Conservation (phyloP, 2,113 vertebrate species). For the Tylochromis polylepis region DNA sequence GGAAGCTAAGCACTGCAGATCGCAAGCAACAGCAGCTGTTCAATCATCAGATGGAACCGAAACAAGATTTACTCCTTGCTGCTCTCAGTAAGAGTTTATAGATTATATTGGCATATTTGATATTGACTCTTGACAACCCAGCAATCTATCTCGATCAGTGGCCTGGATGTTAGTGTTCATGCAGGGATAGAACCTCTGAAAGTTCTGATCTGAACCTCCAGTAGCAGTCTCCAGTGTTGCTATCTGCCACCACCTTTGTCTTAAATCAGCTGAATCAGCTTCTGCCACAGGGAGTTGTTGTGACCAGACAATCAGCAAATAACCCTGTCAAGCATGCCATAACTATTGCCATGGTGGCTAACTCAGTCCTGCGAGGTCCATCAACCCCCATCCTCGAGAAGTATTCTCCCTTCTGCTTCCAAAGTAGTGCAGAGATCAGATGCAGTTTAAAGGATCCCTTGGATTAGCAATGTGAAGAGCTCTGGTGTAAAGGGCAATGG, state of each 20-base stretch:
- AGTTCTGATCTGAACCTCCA: conserved; percentile 59
- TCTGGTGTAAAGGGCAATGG: conserved; percentile 79
- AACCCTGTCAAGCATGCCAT: conserved; percentile 88
- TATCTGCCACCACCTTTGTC: conserved; percentile 94
- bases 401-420: conserved; percentile 66
- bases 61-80: conserved; percentile 96
- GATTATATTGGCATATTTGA: conserved; percentile 87
- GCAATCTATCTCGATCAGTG: conserved; percentile 84
- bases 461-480: conserved; percentile 79
- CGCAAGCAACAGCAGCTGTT: conserved; percentile 18
- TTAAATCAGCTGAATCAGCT: conserved; percentile 98
- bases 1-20: no score
- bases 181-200: conserved; percentile 74
- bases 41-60: no score
- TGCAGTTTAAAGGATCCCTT: conserved; percentile 89
- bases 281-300: conserved; percentile 85
- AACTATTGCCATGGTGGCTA: conserved; percentile 88
- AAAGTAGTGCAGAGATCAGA: conserved; percentile 79
- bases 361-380: conserved; percentile 58
- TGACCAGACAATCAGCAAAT: conserved; percentile 85
- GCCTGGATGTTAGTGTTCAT: conserved; percentile 80
- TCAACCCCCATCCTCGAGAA: conserved; percentile 72
- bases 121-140: conserved; percentile 80
- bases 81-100: conserved; percentile 97
- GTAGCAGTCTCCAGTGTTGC: conserved; percentile 79